These are phyloP conservation scores for Drosophila arawakana DNA, from an alignment of 1,140 invertebrate genomes.

Conservation along the genomic window DNA sequence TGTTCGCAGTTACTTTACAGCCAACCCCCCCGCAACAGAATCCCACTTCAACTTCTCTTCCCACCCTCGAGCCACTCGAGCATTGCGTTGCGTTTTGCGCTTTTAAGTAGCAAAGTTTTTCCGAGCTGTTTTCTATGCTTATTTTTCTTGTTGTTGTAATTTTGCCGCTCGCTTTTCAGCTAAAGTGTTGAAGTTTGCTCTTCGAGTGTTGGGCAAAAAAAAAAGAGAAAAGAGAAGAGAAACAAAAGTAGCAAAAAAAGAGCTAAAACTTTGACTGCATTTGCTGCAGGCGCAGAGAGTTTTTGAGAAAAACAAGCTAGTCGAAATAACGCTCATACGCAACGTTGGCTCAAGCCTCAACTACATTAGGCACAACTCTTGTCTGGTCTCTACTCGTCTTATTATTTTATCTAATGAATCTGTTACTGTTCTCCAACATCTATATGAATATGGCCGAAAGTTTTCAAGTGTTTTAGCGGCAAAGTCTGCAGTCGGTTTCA, in stretches of 20 bases:
- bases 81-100: constrained; percentile 81
- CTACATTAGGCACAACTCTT: not conserved
- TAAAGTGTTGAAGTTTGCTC: constrained; percentile 78
- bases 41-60: not conserved
- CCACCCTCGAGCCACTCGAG: constrained; percentile 56
- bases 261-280: constrained; percentile 69
- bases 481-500: constrained; percentile 9
- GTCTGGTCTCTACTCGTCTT: constrained; percentile 12
- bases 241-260: constrained; percentile 41
- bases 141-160: constrained; percentile 37
- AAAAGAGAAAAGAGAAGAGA: not conserved
- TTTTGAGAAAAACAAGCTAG: constrained; percentile 4
- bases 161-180: constrained; percentile 63
- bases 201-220: constrained; percentile 57
- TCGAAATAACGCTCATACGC: constrained; percentile 67
- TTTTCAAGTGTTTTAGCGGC: constrained; percentile 63
- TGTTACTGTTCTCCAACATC: constrained; percentile 58
- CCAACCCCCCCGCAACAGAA: constrained; percentile 12
- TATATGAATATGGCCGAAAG: constrained; percentile 65
- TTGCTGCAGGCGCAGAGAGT: constrained; percentile 28
- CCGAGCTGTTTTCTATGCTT: constrained; percentile 37
- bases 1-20: constrained; percentile 78
- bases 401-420: constrained; percentile 83
- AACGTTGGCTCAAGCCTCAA: constrained; percentile 37
- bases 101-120: constrained; percentile 81